Base-by-base conservation (phyloP, 2,888 invertebrate species). In the Sisyra nigra region DNA sequence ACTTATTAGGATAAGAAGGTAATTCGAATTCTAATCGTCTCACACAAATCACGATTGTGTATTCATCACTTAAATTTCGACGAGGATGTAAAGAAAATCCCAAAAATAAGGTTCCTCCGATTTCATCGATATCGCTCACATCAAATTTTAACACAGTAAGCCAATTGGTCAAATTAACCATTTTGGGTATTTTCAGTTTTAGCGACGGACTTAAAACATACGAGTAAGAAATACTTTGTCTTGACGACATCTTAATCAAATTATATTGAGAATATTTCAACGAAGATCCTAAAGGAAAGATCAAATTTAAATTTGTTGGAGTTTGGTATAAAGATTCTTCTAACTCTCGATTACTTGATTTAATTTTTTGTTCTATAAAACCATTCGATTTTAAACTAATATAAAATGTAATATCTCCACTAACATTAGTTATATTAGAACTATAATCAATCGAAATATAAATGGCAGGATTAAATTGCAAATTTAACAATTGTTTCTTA, bases 91-190 rank as follows among this genome's bases (percentile, higher is more conserved):
- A 66, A 41, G 79, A 80, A 1, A 83, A 64, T 41, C 80, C 79
- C 48, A 85, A 69, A 1, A 75, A 71, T 14, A 88, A 56, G 2
- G 82, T 86, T 0, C 89, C 89, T 0, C 91, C 91, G 29, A 82
- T 76, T 54, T 89, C 89, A 45, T 72, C 66, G 17, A 79, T 71
- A 45, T 78, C 71, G 31, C 76, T 74, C 9, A 89, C 66, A 44
- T 71, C 68, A 55, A 87, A 86, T 48, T 76, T 72, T 41, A 87
- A 65, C 1, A 77, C 69, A 34, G 73, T 72, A 19, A 77, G 67
- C 50, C 72, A 71, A 2, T 68, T 74, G 8, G 78, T 77, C 36
- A 87, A 56, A 54, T 84, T 81, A 17, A 87, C 59, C 3, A 55
- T 81, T 84, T 46, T 81, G 76, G 3, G 80, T 72, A 57, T 75